Evolutionary conservation across 2,113 vertebrate species (phyloP).

Genomic region (Archilochus colubris): DNA sequence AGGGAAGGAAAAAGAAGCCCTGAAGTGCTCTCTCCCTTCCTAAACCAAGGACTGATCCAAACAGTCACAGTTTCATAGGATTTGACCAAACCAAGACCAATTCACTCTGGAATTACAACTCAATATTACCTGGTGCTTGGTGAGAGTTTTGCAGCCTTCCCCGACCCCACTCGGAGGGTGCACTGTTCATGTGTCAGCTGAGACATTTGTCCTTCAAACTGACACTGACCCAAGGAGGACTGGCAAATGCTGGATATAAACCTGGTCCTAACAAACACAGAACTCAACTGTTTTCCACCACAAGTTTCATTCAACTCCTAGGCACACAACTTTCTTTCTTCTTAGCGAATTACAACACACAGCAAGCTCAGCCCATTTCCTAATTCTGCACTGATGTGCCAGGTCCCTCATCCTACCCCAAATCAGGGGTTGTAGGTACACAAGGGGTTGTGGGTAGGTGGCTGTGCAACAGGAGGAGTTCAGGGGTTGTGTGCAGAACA

Average conservation of each 20-base stretch:
- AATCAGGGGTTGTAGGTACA: rapidly evolving
- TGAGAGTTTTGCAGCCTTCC: not conserved
- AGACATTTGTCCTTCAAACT: not conserved
- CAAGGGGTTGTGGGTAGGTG: rapidly evolving
- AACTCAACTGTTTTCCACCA: not conserved
- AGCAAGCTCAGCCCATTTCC: not conserved
- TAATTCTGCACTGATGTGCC: not conserved
- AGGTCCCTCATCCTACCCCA: not conserved
- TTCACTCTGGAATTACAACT: not conserved
- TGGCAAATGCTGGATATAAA: not conserved
- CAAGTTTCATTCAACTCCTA: not conserved
- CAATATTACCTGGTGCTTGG: not conserved
- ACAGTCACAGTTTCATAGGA: not conserved
- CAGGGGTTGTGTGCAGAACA: rapidly evolving
- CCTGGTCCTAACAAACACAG: not conserved
- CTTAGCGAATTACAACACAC: not conserved
- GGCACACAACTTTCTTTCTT: not conserved
- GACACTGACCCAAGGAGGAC: not conserved
- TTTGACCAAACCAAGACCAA: not conserved
- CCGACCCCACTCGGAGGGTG: not conserved
- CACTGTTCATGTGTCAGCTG: rapidly evolving
- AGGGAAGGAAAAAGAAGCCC: not conserved
- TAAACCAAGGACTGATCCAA: not conserved
- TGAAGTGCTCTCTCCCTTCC: not conserved
- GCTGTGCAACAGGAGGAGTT: not conserved